Evolutionary conservation across 2,113 vertebrate species (phyloP).

Genomic region (Albula glossodonta): DNA sequence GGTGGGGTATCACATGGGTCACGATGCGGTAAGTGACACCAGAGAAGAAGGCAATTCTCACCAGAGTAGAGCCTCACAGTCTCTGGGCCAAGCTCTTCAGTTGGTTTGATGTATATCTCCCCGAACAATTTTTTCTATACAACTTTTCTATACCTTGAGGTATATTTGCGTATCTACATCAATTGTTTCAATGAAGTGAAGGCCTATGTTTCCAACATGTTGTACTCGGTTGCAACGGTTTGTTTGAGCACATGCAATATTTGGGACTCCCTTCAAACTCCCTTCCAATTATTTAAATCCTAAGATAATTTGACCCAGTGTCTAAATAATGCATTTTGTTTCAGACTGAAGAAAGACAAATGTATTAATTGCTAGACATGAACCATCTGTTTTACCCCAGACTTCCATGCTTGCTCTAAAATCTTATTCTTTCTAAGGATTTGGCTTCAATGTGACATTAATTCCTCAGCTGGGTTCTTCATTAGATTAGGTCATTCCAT

Average conservation of each 20-base stretch:
- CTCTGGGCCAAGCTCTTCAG: neutral
- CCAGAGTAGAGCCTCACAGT: neutral
- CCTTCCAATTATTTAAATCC: neutral
- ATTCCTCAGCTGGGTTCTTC: slow-evolving; percentile 35
- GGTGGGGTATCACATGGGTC: neutral
- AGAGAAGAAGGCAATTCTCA: neutral
- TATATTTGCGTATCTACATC: too few relatives aligned
- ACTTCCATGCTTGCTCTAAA: neutral
- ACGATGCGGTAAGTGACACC: neutral
- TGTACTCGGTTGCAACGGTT: too few relatives aligned
- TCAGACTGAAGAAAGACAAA: neutral
- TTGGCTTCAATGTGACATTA: neutral
- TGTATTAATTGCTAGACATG: neutral
- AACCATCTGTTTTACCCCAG: neutral
- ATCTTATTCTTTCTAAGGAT: slow-evolving; percentile 10
- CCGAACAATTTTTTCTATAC: too few relatives aligned
- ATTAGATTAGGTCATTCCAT: slow-evolving; percentile 34
- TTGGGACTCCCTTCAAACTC: too few relatives aligned
- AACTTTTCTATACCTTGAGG: too few relatives aligned
- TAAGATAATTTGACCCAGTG: neutral
- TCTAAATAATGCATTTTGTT: slow-evolving; percentile 1
- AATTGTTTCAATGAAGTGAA: too few relatives aligned
- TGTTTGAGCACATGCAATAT: too few relatives aligned
- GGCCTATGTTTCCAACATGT: too few relatives aligned
- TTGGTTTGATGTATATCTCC: too few relatives aligned